Base-by-base conservation (phyloP, 2,888 invertebrate species). In the Andrena chrysosceles region DNA sequence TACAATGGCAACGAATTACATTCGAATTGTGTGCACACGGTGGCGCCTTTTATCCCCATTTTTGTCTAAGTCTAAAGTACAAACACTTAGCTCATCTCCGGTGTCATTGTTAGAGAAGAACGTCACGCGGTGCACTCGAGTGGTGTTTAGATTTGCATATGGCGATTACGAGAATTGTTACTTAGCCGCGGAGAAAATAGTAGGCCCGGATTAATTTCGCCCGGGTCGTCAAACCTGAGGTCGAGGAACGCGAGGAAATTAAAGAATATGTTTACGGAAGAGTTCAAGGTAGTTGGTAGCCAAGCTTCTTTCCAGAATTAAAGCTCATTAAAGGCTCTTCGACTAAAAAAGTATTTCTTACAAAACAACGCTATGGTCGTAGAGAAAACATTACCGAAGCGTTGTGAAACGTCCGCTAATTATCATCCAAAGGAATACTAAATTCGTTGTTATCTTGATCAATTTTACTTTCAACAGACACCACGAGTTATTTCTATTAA, bases 231-330 rank as follows among this genome's bases (percentile, higher is more conserved):
- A 31, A 49, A 64, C 31, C 4, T n/a, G 56, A 23, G 23, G 31
- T 5, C 48, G 23, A 26, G 33, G 26, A 29, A 29, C 31, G 20
- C 20, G 29, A 2, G n/a, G 31, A n/a, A 23, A 31, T 2, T 49
- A 4, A n/a, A 5, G 1, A 20, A 10, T 49, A 4, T 29, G 31
- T 71, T 54, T 56, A 64, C 52, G 29, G 42, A 62, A 2, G 20
- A 63, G 69, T 66, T 67, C 78, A 72, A 80, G 48, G 60, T n/a
- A 7, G 31, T 10, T 6, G 13, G 23, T 8, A 42, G 42, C 31
- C 8, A 10, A 63, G 31, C 33, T 67, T 75, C 26, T 26, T 42
- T 35, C 8, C 6, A 0, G 59, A 64, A 33, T 42, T 16, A 42
- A 42, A 52, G 49, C 56, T 77, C n/a, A 26, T 56, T 52, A 52